Evolutionary conservation across 2,888 invertebrate genomes (phyloP).

Genomic region (Ceratothoa steindachneri): DNA sequence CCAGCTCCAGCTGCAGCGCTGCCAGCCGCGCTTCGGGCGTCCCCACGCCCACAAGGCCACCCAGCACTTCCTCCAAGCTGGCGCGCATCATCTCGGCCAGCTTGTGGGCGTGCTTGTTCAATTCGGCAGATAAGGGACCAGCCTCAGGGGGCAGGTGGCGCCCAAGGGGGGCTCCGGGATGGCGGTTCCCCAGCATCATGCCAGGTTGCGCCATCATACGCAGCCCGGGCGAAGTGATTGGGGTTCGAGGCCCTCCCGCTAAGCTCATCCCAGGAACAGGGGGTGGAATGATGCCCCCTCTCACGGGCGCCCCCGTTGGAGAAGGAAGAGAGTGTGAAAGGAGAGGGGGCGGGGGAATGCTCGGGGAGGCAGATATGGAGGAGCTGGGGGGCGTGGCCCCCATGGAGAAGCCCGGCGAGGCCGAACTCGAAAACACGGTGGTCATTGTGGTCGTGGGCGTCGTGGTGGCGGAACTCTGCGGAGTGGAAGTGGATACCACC

Average conservation of each 20-base stretch:
- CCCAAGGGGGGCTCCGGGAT: slow-evolving; percentile 14
- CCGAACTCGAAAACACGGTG: slow-evolving; percentile 22
- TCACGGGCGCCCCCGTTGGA: slow-evolving; percentile 1
- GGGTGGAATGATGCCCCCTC: background rate
- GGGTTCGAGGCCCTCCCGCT: background rate
- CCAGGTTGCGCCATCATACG: background rate
- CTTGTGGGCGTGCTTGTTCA: slow-evolving; percentile 63
- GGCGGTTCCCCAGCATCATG: slow-evolving; percentile 26
- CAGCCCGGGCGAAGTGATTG: slow-evolving; percentile 11
- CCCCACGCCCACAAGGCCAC: slow-evolving; percentile 60
- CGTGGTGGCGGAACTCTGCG: background rate
- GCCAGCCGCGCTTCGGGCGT: slow-evolving; percentile 61
- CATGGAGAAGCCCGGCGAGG: slow-evolving; percentile 12
- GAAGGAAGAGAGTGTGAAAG: slow-evolving; percentile 38
- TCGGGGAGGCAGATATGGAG: background rate
- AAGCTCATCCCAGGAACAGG: slow-evolving; percentile 5
- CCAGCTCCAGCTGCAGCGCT: slow-evolving; percentile 64
- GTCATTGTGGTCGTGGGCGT: slow-evolving; percentile 16
- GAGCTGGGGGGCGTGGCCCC: slow-evolving; percentile 4
- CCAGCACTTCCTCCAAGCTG: slow-evolving; percentile 62
- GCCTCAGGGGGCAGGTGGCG: slow-evolving; percentile 52
- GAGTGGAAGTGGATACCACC: background rate
- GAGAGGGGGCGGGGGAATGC: slow-evolving; percentile 41
- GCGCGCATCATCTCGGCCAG: slow-evolving; percentile 67
- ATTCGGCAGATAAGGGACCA: slow-evolving; percentile 60